Percentiles rank a stretch among this genome's conserved stretches.
Conservation (phyloP, 2,113 vertebrate species). For the Nicator chloris region DNA sequence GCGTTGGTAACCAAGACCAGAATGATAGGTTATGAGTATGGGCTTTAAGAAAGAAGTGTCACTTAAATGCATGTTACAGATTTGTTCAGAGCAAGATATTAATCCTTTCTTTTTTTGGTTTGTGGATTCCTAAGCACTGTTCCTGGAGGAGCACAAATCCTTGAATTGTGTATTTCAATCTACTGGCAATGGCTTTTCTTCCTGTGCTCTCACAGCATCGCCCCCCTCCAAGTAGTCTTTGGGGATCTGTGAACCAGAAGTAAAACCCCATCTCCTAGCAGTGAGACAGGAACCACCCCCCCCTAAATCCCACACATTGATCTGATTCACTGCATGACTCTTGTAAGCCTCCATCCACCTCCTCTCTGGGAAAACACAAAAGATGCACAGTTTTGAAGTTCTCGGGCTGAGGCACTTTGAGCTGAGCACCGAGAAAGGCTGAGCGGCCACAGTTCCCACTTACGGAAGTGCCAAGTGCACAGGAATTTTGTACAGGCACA, state of each 20-base stretch:
- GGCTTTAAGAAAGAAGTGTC: neutral
- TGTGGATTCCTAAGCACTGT: neutral
- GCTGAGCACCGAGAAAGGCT: neutral
- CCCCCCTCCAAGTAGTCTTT: neutral
- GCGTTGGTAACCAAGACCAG: neutral
- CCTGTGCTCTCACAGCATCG: neutral
- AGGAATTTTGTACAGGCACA: neutral
- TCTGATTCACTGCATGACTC: neutral
- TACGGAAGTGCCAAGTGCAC: neutral
- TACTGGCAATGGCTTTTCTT: neutral
- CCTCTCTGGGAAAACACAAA: neutral
- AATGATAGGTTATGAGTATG: neutral
- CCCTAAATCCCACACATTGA: neutral
- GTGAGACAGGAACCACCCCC: neutral
- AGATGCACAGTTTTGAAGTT: neutral
- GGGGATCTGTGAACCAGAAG: neutral
- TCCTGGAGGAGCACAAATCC: neutral
- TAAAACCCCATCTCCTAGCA: neutral
- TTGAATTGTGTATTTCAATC: neutral
- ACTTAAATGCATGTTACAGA: neutral
- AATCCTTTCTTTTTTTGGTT: neutral
- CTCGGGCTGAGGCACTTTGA: neutral
- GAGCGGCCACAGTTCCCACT: neutral
- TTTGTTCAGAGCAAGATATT: neutral
- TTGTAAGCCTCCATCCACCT: neutral